Percentiles rank a stretch among this genome's conserved stretches.
Evolutionary conservation across 2,797 vertebrate genomes (phyloP).

Genomic region (Xenopus petersii): DNA sequence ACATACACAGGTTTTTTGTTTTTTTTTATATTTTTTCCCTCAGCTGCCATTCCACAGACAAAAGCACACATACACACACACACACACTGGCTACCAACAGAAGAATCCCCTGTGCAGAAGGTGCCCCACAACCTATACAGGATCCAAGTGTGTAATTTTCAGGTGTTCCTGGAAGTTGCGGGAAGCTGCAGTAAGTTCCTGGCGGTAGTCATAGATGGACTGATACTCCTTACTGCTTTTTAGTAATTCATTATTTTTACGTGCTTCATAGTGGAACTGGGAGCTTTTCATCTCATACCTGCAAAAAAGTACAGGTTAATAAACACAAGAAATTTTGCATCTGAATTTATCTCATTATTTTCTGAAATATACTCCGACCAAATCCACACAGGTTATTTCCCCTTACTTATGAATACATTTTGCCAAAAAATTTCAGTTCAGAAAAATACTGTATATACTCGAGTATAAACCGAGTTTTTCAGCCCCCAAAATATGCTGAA

Average conservation of each 20-base stretch:
- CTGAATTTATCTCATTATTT: too few relatives aligned
- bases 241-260: slow-evolving; percentile 50
- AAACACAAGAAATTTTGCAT: background rate
- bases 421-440: too few relatives aligned
- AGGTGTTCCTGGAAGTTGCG: slow-evolving; percentile 39
- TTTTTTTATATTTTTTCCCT: too few relatives aligned
- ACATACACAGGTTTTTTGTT: too few relatives aligned
- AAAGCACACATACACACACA: background rate
- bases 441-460: too few relatives aligned
- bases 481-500: too few relatives aligned
- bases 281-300: slow-evolving; percentile 37
- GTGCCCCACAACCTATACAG: background rate
- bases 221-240: slow-evolving; percentile 41
- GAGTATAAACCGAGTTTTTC: too few relatives aligned
- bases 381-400: too few relatives aligned
- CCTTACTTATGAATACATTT: too few relatives aligned
- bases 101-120: background rate
- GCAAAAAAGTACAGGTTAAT: background rate
- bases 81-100: background rate
- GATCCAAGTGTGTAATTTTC: slow-evolving; percentile 11
- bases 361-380: too few relatives aligned
- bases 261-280: slow-evolving; percentile 54
- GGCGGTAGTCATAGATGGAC: slow-evolving; percentile 28
- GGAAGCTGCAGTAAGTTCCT: slow-evolving; percentile 36
- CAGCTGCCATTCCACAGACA: background rate